phyloP scores from a whole-genome alignment of 2,113 vertebrate genomes.

The Mesoclemmys tuberculata region DNA sequence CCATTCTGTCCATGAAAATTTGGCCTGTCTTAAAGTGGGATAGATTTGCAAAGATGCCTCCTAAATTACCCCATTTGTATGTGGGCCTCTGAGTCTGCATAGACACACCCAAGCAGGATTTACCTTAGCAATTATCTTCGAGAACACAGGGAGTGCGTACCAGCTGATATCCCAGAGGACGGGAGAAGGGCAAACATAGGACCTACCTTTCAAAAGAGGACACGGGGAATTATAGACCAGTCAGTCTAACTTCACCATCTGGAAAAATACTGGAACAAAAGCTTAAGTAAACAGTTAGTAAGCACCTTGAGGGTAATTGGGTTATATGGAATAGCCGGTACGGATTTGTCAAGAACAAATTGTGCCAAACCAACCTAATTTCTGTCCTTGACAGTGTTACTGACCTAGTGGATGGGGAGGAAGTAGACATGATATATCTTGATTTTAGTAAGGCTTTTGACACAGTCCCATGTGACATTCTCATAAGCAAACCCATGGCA shows the following conservation, averaged over 20 bases:
- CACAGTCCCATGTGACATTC: not conserved
- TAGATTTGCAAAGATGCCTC: not conserved
- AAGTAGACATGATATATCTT: not conserved
- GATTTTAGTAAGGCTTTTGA: not conserved
- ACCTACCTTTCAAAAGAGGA: not conserved
- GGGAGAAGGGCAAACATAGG: not conserved
- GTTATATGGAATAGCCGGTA: not conserved
- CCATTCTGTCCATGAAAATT: not conserved
- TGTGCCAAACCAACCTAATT: not conserved
- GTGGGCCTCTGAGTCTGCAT: too few relatives aligned
- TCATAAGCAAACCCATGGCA: not conserved
- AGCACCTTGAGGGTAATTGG: not conserved
- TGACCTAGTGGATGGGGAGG: not conserved
- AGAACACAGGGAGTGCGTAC: not conserved
- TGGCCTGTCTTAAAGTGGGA: not conserved
- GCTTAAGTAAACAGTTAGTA: not conserved
- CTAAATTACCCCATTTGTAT: not conserved
- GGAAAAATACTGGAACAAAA: not conserved
- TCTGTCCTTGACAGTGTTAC: not conserved
- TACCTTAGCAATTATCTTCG: not conserved
- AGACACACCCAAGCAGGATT: not conserved
- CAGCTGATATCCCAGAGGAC: not conserved
- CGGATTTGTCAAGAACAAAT: not conserved
- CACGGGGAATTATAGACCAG: not conserved
- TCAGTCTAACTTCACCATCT: not conserved